phyloP scores from a whole-genome alignment of 2,113 vertebrate genomes.

The Oncorhynchus nerka region DNA sequence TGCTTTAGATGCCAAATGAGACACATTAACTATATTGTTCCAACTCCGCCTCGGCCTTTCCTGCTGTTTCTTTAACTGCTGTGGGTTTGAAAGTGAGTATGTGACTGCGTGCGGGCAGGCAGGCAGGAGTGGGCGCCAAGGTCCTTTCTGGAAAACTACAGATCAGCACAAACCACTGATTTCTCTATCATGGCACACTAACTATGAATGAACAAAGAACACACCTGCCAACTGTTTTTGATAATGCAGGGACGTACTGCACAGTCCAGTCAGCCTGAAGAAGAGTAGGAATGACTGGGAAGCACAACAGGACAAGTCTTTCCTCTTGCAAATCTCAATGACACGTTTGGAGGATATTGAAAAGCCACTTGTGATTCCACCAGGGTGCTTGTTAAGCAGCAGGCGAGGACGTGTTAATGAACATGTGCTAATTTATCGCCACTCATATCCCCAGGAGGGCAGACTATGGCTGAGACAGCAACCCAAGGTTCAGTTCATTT shows the following conservation, averaged over 20 bases:
- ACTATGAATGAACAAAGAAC: conserved; percentile 2
- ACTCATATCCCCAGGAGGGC: neutral
- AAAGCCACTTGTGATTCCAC: neutral
- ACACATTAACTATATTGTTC: neutral
- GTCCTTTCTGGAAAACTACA: neutral
- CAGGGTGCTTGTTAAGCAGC: neutral
- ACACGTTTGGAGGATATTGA: neutral
- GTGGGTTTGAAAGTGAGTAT: neutral
- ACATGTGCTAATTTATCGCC: conserved; percentile 10
- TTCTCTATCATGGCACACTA: conserved; percentile 4
- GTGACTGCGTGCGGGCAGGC: neutral
- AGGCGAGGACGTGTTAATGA: conserved; percentile 9
- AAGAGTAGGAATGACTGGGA: neutral
- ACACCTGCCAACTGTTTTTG: neutral
- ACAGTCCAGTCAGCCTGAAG: neutral
- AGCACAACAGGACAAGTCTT: neutral
- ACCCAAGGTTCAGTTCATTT: neutral
- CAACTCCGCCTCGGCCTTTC: neutral
- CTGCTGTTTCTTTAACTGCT: neutral
- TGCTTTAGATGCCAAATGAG: neutral
- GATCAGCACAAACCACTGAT: neutral
- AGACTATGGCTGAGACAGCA: neutral
- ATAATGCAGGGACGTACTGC: neutral
- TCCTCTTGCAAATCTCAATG: conserved; percentile 1
- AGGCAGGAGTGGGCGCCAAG: neutral